These are phyloP conservation scores for Chaitophorus viminalis DNA, from an alignment of 2,888 invertebrate species.

Conservation along the genomic window DNA sequence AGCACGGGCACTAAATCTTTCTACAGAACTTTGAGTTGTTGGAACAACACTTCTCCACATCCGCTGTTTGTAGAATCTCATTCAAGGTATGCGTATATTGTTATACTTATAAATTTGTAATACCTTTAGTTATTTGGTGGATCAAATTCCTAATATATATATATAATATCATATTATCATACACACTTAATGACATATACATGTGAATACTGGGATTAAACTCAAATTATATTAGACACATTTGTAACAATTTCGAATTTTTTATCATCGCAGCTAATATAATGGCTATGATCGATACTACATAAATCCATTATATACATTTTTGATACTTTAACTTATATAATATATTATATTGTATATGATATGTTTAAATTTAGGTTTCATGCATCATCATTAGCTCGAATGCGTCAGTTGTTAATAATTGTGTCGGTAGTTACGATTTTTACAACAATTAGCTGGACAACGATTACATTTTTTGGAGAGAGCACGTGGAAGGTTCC, in stretches of 20 bases:
- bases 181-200: too few relatives aligned
- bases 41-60: constrained; percentile 80
- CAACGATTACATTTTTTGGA: constrained; percentile 82
- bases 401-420: constrained; percentile 79
- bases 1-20: constrained; percentile 77
- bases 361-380: constrained; percentile 67
- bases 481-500: constrained; percentile 77
- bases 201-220: not conserved
- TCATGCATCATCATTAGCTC: constrained; percentile 75
- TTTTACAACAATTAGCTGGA: constrained; percentile 76
- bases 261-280: too few relatives aligned
- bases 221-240: not conserved
- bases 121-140: not conserved
- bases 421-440: constrained; percentile 75
- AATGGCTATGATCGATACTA: too few relatives aligned
- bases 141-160: not conserved
- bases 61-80: constrained; percentile 86
- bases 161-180: too few relatives aligned
- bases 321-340: too few relatives aligned
- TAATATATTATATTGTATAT: too few relatives aligned
- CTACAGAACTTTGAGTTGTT: constrained; percentile 78
- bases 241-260: not conserved
- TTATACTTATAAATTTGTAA: not conserved
- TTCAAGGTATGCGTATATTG: constrained; percentile 71
- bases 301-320: too few relatives aligned